A percentile compares a stretch with the other conserved stretches of the same genome.
Conservation (phyloP, 2,888 invertebrate species). For the Plebejus melissa region DNA sequence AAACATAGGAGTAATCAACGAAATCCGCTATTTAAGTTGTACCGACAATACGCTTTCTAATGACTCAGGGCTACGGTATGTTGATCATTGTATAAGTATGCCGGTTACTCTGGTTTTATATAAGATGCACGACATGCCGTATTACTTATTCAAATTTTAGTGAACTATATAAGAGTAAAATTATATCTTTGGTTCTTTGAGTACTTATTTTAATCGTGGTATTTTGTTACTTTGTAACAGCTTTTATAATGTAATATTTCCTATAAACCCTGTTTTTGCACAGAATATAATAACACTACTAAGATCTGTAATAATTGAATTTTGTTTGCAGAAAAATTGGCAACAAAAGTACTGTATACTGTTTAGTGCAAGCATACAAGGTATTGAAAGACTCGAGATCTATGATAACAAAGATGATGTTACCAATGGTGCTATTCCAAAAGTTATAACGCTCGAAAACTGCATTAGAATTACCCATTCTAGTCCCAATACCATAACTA, state of each 20-base stretch:
- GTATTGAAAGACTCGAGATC: conserved; percentile 91
- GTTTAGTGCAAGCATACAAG: conserved; percentile 90
- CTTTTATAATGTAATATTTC: background rate
- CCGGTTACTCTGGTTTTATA: conserved; percentile 25
- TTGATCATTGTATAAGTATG: conserved; percentile 32
- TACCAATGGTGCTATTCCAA: conserved; percentile 79
- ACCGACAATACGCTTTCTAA: conserved; percentile 38
- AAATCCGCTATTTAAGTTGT: conserved; percentile 7
- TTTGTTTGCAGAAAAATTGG: conserved; percentile 86
- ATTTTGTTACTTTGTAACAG: background rate
- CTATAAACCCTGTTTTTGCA: too few relatives aligned
- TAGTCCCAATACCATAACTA: conserved; percentile 81
- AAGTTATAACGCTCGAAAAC: conserved; percentile 91
- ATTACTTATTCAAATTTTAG: conserved; percentile 28
- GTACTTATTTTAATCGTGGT: background rate
- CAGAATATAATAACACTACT: background rate
- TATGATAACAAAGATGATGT: conserved; percentile 89
- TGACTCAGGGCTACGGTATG: conserved; percentile 40
- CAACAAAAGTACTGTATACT: conserved; percentile 88
- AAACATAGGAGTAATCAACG: background rate
- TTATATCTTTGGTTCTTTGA: background rate
- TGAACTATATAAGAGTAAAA: background rate
- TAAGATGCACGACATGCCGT: conserved; percentile 22
- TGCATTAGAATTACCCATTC: conserved; percentile 90
- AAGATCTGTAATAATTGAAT: conserved; percentile 19